These are phyloP conservation scores for Porites lobata DNA, from an alignment of 92 coral and sea anemone genomes.

Conservation along the genomic window DNA sequence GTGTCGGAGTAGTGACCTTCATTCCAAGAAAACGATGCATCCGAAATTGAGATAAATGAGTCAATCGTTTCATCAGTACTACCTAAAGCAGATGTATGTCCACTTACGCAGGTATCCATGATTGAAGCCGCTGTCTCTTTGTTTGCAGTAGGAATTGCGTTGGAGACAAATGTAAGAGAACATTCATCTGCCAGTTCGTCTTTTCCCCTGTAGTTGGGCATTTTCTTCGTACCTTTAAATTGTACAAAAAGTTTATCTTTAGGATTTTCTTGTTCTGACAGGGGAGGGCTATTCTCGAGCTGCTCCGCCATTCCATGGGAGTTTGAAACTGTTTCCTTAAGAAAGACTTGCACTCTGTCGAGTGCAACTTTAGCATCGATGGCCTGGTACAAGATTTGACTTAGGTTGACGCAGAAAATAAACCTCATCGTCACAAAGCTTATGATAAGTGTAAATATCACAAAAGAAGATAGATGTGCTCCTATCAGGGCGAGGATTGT, in stretches of 20 bases:
- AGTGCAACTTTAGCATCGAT: conserved; percentile 37
- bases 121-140: not conserved
- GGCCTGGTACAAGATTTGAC: not conserved
- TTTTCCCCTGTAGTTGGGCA: not conserved
- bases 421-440: not conserved
- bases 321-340: not conserved
- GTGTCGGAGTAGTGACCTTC: not conserved
- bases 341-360: conserved; percentile 19
- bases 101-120: not conserved
- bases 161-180: not conserved
- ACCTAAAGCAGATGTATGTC: not conserved
- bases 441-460: not conserved
- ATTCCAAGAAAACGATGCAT: conserved; percentile 23
- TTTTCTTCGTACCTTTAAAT: not conserved
- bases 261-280: not conserved
- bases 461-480: not conserved
- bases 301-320: not conserved
- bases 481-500: not conserved
- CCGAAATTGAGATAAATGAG: not conserved
- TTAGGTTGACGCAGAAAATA: conserved; percentile 16
- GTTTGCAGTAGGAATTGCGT: not conserved
- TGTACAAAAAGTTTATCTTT: not conserved
- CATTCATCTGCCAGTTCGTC: not conserved
- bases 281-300: not conserved
- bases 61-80: not conserved